Evolutionary conservation across 2,888 invertebrate genomes (phyloP), one percentile per base, ranked within the genome.

Genomic region (Brachyptera risi): DNA sequence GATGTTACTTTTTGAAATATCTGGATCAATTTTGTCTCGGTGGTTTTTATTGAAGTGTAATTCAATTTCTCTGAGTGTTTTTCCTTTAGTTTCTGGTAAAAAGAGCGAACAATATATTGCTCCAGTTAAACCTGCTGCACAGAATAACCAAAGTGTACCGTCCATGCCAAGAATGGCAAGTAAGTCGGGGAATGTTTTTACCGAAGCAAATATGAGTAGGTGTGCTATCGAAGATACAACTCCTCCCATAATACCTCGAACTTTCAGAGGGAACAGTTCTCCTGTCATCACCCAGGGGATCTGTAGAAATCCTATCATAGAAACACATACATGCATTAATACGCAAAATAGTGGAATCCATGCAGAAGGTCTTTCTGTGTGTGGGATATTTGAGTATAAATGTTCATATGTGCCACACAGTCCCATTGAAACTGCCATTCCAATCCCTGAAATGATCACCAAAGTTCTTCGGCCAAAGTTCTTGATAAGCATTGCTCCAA

Each of bases 211-310:
- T 35, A 87, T 86, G 13, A 87, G 77, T 1, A 84, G 73, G 68
- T 88, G 87, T 0, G 84, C 87, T 56, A 87, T 80, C 60, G 86
- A 85, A 0, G 87, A 82, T 0, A 87, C 86, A 0, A 86, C 74
- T 0, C 88, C 88, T 0, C 85, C 83, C 80, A 87, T 83, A 0
- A 86, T 80, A 0, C 87, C 85, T 66, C 88, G 76, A 1, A 86
- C 84, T 61, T 82, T 80, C 65, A 86, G 77, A 1, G 87, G 86
- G 68, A 87, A 88, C 44, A 88, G 71, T 69, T 88, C 88, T 1
- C 87, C 87, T 0, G 84, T 86, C 82, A 88, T 83, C 26, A 88
- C 83, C 86, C 87, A 88, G 0, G 88, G 88, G 3, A 88, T 75
- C 23, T 87, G 88, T 0, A 88, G 73, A 72, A 86, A 87, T 0